Conservation (phyloP, 92 coral and sea anemone genomes). For the Pocillopora grandis region DNA sequence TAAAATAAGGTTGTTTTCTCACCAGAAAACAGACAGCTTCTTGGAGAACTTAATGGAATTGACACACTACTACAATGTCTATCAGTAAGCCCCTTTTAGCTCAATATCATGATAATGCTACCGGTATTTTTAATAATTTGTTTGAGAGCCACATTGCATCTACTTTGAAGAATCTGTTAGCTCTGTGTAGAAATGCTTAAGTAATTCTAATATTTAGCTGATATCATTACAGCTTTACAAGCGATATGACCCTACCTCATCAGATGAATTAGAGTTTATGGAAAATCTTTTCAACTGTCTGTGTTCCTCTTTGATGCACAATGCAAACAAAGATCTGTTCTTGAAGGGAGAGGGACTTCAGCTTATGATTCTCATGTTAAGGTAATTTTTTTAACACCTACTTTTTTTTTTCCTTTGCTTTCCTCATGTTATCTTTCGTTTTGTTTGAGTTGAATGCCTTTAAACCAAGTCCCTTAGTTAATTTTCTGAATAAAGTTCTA, state of each 20-base stretch:
- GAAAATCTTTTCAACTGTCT: constrained; percentile 96
- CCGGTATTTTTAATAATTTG: no score
- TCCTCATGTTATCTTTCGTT: not conserved
- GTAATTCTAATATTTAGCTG: not conserved
- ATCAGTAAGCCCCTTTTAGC: constrained; percentile 68
- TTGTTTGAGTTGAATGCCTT: not conserved
- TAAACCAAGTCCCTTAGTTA: no score
- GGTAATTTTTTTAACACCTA: constrained; percentile 46
- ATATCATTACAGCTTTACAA: constrained; percentile 68
- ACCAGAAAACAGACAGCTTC: constrained; percentile 85
- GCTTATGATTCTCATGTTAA: constrained; percentile 97
- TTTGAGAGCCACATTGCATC: no score
- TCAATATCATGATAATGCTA: no score
- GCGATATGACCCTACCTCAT: constrained; percentile 86
- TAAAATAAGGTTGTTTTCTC: not conserved
- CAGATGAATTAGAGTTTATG: constrained; percentile 97
- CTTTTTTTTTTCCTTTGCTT: not conserved
- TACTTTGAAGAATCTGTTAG: no score
- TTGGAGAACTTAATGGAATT: constrained; percentile 95
- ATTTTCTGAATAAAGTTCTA: not conserved
- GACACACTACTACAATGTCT: constrained; percentile 92
- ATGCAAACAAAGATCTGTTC: constrained; percentile 89
- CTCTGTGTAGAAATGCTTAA: no score
- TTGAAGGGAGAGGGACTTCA: constrained; percentile 96
- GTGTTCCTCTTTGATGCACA: constrained; percentile 91